Evolutionary conservation across 2,113 vertebrate species (phyloP).

Genomic region (Blennius ocellaris): DNA sequence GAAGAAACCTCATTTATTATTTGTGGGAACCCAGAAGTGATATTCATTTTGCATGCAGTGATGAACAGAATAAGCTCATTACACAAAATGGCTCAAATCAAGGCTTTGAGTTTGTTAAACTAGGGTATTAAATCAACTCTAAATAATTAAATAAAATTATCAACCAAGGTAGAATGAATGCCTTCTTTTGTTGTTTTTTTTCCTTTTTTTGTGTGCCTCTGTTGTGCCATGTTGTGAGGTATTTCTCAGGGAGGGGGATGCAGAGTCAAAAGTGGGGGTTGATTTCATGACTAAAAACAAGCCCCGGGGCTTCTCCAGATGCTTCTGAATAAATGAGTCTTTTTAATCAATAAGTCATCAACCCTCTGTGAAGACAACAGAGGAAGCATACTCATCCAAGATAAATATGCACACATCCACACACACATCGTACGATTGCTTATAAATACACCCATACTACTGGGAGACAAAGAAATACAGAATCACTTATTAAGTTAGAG

Average conservation of each 20-base stretch:
- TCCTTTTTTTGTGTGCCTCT: too few species aligned
- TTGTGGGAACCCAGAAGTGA: conserved; percentile 31
- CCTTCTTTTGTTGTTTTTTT: too few species aligned
- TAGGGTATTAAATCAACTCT: conserved; percentile 2
- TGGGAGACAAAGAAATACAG: conserved; percentile 8
- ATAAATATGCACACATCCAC: conserved; percentile 43
- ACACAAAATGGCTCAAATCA: conserved; percentile 18
- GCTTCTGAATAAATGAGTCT: conserved; percentile 74
- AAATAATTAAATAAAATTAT: not conserved
- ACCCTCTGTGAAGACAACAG: conserved; percentile 62
- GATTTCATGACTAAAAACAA: conserved; percentile 67
- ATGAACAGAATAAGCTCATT: conserved; percentile 24
- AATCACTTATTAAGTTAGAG: too few species aligned
- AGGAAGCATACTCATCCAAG: conserved; percentile 44
- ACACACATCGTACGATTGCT: not conserved
- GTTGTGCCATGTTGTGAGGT: conserved; percentile 25
- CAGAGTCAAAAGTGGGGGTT: conserved; percentile 8
- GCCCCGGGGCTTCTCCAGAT: conserved; percentile 66
- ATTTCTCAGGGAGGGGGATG: conserved; percentile 29
- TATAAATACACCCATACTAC: conserved; percentile 18
- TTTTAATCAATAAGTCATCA: conserved; percentile 82
- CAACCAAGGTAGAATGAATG: not conserved
- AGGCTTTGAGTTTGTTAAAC: conserved; percentile 13
- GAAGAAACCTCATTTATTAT: conserved; percentile 42
- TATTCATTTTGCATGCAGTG: conserved; percentile 49